Percentiles rank a stretch among this genome's conserved stretches.
Conservation (phyloP, 1,140 invertebrate species). For the Parasteatoda tepidariorum region DNA sequence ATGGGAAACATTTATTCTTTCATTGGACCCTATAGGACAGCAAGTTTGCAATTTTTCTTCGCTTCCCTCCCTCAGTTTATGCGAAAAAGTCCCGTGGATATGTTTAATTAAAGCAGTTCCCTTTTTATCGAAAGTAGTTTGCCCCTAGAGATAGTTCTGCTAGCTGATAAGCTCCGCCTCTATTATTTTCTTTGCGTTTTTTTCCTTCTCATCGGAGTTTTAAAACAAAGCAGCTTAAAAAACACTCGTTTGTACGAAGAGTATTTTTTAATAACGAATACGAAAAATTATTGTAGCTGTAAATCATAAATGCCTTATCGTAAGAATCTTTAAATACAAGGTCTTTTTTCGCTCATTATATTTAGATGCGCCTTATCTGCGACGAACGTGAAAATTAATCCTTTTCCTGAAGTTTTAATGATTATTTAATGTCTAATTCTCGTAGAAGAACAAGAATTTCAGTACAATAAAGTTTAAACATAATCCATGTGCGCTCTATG, state of each 20-base stretch:
- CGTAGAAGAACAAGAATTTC: background rate
- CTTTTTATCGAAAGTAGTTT: slow-evolving; percentile 13
- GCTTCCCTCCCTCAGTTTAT: background rate
- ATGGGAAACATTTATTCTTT: slow-evolving; percentile 34
- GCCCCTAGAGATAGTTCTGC: background rate
- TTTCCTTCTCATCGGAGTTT: background rate
- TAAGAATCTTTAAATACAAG: background rate
- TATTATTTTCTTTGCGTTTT: background rate
- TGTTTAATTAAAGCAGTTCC: slow-evolving; percentile 38
- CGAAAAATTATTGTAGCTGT: background rate
- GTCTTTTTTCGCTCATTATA: background rate
- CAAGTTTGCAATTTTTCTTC: background rate
- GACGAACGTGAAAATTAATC: background rate
- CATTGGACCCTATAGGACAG: slow-evolving; percentile 15
- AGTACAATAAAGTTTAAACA: background rate
- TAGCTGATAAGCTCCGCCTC: background rate
- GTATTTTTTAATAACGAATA: background rate
- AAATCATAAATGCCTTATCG: background rate
- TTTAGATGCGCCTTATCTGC: background rate
- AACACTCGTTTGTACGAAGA: background rate
- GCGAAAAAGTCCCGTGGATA: slow-evolving; percentile 12
- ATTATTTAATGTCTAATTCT: background rate
- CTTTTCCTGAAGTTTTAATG: background rate
- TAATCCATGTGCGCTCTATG: too few species aligned
- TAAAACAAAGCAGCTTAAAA: background rate